A percentile compares a stretch with the other conserved stretches of the same genome.
Conservation (phyloP, 2,888 invertebrate genomes). For the Ephialtes manifestator region DNA sequence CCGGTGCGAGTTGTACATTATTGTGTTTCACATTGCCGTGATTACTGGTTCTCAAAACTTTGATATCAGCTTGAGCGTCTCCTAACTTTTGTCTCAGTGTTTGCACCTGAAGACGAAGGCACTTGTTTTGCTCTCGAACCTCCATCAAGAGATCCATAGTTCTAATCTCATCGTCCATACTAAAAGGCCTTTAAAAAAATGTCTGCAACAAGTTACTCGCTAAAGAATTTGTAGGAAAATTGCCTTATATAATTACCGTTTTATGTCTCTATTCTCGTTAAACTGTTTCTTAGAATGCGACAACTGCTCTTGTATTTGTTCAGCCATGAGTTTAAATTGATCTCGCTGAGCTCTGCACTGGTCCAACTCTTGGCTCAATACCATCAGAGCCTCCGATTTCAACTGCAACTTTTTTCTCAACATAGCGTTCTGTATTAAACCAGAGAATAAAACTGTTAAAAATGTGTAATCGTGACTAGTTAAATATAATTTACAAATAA, state of each 20-base stretch:
- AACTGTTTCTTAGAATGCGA: constrained; percentile 86
- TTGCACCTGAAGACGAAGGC: constrained; percentile 89
- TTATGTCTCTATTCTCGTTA: constrained; percentile 72
- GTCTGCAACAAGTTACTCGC: not conserved
- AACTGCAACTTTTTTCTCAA: constrained; percentile 90
- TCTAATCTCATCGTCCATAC: constrained; percentile 74
- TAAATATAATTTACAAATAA: too few species aligned
- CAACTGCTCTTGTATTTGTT: constrained; percentile 90
- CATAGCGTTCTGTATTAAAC: constrained; percentile 60
- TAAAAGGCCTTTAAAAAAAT: constrained; percentile 69
- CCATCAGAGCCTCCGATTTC: constrained; percentile 93
- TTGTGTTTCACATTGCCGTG: constrained; percentile 78
- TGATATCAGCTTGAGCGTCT: constrained; percentile 91
- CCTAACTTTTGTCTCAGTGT: constrained; percentile 90
- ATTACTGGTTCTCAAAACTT: constrained; percentile 87
- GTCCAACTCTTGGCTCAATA: constrained; percentile 92
- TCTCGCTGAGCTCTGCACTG: constrained; percentile 93
- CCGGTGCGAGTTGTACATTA: constrained; percentile 83
- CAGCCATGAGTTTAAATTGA: constrained; percentile 93
- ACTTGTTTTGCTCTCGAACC: constrained; percentile 87
- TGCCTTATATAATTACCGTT: constrained; percentile 68
- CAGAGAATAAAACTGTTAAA: not conserved
- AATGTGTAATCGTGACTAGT: too few species aligned
- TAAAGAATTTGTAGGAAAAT: not conserved
- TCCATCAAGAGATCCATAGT: constrained; percentile 83